Percentiles rank a stretch among this genome's conserved stretches.
These are phyloP conservation scores for Drosophila atripex DNA, from an alignment of 2,888 invertebrate species.

Conservation along the genomic window DNA sequence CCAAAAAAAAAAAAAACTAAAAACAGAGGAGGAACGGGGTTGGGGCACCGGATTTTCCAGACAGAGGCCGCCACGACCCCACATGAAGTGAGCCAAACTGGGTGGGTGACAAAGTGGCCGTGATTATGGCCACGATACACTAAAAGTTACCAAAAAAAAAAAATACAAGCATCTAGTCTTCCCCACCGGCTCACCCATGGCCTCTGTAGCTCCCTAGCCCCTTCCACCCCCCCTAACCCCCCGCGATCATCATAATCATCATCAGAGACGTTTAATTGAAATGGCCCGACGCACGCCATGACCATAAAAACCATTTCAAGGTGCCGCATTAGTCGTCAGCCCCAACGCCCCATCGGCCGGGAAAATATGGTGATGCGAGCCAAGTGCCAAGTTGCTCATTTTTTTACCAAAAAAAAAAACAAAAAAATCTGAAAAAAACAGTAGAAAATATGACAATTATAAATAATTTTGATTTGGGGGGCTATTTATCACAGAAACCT, in stretches of 20 bases:
- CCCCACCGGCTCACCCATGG: neutral
- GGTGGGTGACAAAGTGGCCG: slow-evolving; percentile 77
- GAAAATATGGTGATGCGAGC: slow-evolving; percentile 26
- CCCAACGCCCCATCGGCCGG: slow-evolving; percentile 54
- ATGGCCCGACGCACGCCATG: slow-evolving; percentile 77
- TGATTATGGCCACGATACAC: slow-evolving; percentile 66
- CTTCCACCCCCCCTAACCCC: neutral
- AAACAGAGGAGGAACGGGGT: neutral
- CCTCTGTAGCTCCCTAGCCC: neutral
- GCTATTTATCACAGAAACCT: slow-evolving; percentile 56
- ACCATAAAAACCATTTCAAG: slow-evolving; percentile 69
- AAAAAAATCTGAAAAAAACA: slow-evolving; percentile 1
- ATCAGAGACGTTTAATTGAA: slow-evolving; percentile 70
- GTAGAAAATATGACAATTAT: slow-evolving; percentile 66
- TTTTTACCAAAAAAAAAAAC: neutral
- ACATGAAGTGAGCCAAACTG: slow-evolving; percentile 54
- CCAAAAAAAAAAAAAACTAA: slow-evolving; percentile 5
- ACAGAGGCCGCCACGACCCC: slow-evolving; percentile 5
- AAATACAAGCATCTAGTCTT: slow-evolving; percentile 12
- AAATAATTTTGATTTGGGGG: slow-evolving; percentile 74
- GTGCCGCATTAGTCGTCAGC: slow-evolving; percentile 77
- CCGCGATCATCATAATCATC: slow-evolving; percentile 33
- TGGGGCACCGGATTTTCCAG: neutral
- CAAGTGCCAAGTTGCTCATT: slow-evolving; percentile 11
- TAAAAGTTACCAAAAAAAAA: slow-evolving; percentile 6